phyloP scores from a whole-genome alignment of 2,113 vertebrate genomes.

The Numida meleagris region DNA sequence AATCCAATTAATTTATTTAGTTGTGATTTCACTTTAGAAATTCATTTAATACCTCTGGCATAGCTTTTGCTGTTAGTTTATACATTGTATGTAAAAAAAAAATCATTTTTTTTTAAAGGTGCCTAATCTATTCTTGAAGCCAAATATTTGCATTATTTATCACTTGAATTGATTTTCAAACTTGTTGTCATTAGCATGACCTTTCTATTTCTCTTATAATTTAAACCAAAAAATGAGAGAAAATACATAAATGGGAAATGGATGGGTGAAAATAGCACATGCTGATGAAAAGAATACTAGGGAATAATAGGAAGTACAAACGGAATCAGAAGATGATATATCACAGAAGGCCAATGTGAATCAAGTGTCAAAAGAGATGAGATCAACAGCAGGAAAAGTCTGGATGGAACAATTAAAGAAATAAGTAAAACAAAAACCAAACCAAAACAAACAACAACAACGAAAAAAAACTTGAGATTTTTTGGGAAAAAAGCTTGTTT shows the following conservation, averaged over 20 bases:
- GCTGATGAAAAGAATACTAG: not conserved
- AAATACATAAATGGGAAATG: not conserved
- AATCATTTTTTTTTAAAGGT: not conserved
- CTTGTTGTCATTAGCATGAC: not conserved
- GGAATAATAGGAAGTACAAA: not conserved
- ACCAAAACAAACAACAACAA: not conserved
- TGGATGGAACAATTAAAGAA: not conserved
- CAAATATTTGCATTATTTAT: slow-evolving; percentile 1
- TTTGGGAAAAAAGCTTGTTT: slow-evolving; percentile 21
- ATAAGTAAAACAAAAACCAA: not conserved
- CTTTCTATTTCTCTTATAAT: not conserved
- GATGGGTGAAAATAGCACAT: not conserved
- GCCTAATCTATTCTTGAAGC: not conserved
- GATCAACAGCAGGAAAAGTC: not conserved
- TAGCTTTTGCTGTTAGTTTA: not conserved
- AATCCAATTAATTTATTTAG: not conserved
- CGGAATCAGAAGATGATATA: not conserved
- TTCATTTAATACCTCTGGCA: not conserved
- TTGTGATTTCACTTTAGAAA: not conserved
- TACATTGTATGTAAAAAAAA: not conserved
- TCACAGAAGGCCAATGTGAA: not conserved
- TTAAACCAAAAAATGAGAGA: not conserved
- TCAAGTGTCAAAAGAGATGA: not conserved
- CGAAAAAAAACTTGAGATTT: slow-evolving; percentile 4
- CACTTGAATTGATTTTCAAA: not conserved